These are phyloP conservation scores for Bombus sylvicola DNA, from an alignment of 1,140 invertebrate genomes.

Conservation along the genomic window DNA sequence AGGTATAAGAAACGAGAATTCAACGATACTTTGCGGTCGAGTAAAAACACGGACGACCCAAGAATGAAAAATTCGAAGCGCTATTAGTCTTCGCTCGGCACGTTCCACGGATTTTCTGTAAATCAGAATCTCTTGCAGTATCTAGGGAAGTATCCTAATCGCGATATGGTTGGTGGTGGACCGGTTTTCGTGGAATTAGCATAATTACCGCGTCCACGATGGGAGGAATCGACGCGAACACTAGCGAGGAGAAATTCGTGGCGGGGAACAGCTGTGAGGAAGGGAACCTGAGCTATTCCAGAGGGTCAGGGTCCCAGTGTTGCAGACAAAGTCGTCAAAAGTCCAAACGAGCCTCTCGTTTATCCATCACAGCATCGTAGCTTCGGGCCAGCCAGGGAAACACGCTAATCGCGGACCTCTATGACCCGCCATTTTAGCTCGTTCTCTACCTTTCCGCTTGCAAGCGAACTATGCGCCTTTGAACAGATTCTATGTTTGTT, in stretches of 20 bases:
- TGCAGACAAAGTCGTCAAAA: slow-evolving; percentile 62
- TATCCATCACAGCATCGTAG: slow-evolving; percentile 61
- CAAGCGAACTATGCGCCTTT: not conserved
- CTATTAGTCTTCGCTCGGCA: not conserved
- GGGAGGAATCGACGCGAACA: slow-evolving; percentile 12
- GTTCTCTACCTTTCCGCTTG: not conserved
- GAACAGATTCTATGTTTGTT: not conserved
- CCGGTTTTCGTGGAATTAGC: slow-evolving; percentile 55
- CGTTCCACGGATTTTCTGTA: too few species aligned
- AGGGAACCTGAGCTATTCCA: slow-evolving; percentile 33
- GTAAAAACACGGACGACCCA: not conserved
- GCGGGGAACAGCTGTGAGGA: slow-evolving; percentile 47
- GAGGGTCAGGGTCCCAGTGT: slow-evolving; percentile 17
- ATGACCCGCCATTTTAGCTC: slow-evolving; percentile 55
- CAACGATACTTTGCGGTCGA: not conserved
- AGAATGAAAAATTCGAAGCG: not conserved
- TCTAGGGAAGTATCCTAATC: slow-evolving; percentile 3
- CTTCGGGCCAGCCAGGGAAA: slow-evolving; percentile 32
- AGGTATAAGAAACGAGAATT: not conserved
- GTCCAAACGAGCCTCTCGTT: slow-evolving; percentile 67
- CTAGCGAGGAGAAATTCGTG: not conserved
- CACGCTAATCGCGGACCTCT: slow-evolving; percentile 63
- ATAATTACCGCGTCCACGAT: slow-evolving; percentile 43
- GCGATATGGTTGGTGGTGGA: not conserved
- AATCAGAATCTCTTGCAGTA: too few species aligned